Conservation (phyloP, 2,888 invertebrate genomes). For the Lycia hirtaria region DNA sequence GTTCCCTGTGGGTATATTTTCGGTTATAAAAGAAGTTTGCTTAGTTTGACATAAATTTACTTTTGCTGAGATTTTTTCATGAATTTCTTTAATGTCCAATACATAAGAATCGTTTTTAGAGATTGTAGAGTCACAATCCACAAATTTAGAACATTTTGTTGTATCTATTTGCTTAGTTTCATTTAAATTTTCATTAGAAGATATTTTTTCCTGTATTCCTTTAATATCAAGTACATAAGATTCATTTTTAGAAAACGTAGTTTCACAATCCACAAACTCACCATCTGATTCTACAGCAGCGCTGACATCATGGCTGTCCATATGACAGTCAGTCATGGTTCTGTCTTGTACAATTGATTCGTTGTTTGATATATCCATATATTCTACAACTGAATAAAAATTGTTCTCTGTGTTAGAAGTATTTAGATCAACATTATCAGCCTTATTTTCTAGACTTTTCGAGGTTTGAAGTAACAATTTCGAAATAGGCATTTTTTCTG, state of each 20-base stretch:
- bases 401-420: conserved; percentile 37
- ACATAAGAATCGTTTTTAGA: conserved; percentile 56
- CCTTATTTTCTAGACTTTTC: conserved; percentile 25
- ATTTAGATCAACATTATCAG: conserved; percentile 10
- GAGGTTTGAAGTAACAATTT: conserved; percentile 63
- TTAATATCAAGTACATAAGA: conserved; percentile 24
- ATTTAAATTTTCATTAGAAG: not conserved
- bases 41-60: not conserved
- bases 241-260: conserved; percentile 68
- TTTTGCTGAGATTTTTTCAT: not conserved
- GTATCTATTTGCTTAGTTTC: not conserved
- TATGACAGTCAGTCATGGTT: conserved; percentile 50
- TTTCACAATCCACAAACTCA: conserved; percentile 79
- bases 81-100: conserved; percentile 9
- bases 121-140: conserved; percentile 71
- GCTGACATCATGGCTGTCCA: conserved; percentile 35
- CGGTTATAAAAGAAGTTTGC: not conserved
- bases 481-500: conserved; percentile 74
- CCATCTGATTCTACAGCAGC: conserved; percentile 64
- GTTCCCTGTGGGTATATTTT: not conserved
- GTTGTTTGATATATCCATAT: conserved; percentile 73
- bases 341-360: conserved; percentile 56
- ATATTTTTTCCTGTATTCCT: conserved; percentile 1
- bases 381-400: conserved; percentile 62
- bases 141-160: conserved; percentile 60